Conservation (phyloP, 92 coral and sea anemone species). For the Paramuricea clavata region DNA sequence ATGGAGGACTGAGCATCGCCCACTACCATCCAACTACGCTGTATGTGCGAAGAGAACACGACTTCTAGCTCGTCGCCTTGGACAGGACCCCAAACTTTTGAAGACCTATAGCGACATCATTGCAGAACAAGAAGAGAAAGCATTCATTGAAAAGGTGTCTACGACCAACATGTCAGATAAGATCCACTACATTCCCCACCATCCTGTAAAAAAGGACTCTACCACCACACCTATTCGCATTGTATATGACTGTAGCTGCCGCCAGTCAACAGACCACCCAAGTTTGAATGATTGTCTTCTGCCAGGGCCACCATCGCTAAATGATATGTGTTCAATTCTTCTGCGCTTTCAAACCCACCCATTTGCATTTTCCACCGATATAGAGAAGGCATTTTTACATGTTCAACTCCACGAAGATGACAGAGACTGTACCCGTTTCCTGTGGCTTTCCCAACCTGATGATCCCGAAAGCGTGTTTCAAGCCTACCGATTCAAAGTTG, state of each 20-base stretch:
- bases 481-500: background rate
- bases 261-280: conserved; percentile 28
- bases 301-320: too few species aligned
- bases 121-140: conserved; percentile 54
- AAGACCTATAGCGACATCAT: conserved; percentile 51
- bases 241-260: conserved; percentile 65
- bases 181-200: conserved; percentile 69
- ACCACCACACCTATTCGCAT: conserved; percentile 65
- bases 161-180: background rate
- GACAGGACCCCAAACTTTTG: conserved; percentile 38
- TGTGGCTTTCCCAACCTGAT: conserved; percentile 14
- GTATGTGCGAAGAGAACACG: too few species aligned
- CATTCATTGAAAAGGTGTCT: conserved; percentile 63
- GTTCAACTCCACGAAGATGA: too few species aligned
- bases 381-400: too few species aligned
- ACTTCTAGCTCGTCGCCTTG: background rate
- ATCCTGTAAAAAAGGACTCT: conserved; percentile 60
- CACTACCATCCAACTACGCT: conserved; percentile 43
- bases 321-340: too few species aligned
- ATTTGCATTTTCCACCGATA: too few species aligned
- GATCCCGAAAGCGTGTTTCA: background rate
- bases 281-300: conserved; percentile 61
- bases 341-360: too few species aligned
- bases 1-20: conserved; percentile 59
- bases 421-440: too few species aligned